Base-by-base conservation (phyloP, 2,888 invertebrate genomes). In the Aleiodes alternator region DNA sequence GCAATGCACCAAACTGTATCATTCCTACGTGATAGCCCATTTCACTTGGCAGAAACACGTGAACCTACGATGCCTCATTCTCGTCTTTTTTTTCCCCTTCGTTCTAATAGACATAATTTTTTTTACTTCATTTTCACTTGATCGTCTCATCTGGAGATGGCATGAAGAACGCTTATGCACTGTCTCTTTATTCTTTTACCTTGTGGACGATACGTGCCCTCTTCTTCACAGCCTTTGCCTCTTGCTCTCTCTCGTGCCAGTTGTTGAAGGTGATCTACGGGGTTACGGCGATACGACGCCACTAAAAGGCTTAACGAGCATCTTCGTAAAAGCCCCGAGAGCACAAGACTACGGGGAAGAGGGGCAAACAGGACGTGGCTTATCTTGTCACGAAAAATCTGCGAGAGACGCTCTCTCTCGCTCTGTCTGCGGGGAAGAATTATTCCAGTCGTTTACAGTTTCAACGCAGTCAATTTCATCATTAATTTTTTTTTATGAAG, bases 311-410 rank as follows among this genome's bases (percentile, higher is more conserved):
- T 88, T 88, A 88, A 88, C 88, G 88, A 88, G 87, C 87, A 88
- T 88, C 88, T 88, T 88, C 86, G 87, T 81, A 80, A 85, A 85
- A 84, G 84, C 83, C 84, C 83, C 82, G 81, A 78, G 79, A 80
- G 76, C 74, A 68, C 50, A 31, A 51, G 31, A 31, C 68, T 50
- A 12, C 38, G 55, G 53, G 23, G 29, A 8, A 53, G 48, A 77
- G 64, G 80, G 80, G 82, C 82, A 82, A 81, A 88, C 88, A 87
- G 88, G 86, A 89, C 88, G 88, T 88, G 88, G 88, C 88, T 88
- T 89, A 89, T 89, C 88, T 88, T 86, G 87, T 87, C 87, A 87
- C 88, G 88, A 87, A 88, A 88, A 88, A 88, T 88, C 88, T 87
- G 87, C 84, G 80, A 80, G 81, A 85, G 82, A 83, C 75, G 43